Evolutionary conservation across 2,113 vertebrate genomes (phyloP).

Genomic region (Lepus europaeus): DNA sequence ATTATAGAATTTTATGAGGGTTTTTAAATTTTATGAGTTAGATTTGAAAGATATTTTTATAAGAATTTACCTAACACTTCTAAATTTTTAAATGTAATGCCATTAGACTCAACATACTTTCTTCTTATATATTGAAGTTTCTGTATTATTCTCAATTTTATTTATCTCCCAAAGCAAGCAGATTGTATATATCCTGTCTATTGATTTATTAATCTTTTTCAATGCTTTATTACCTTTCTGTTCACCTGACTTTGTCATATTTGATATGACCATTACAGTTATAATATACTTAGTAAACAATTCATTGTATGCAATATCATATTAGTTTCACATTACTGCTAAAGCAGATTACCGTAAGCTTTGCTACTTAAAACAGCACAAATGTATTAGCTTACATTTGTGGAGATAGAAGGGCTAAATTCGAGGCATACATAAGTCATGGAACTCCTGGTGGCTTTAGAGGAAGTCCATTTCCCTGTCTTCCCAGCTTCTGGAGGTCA

Average conservation of each 20-base stretch:
- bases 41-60: background rate
- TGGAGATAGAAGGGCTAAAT: background rate
- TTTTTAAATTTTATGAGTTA: background rate
- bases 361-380: background rate
- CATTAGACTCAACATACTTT: background rate
- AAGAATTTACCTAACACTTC: background rate
- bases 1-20: background rate
- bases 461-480: background rate
- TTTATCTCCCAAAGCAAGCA: background rate
- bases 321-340: background rate
- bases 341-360: background rate
- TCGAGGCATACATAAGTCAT: no score
- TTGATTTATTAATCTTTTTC: background rate
- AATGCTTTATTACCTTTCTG: background rate
- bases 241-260: background rate
- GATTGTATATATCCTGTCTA: background rate
- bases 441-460: background rate
- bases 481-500: background rate
- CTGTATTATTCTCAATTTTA: background rate
- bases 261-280: background rate
- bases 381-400: background rate
- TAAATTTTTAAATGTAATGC: background rate
- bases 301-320: background rate
- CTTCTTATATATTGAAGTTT: background rate
- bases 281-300: background rate